Conservation (phyloP, 2,113 vertebrate species). For the Cyprinodon tularosa region DNA sequence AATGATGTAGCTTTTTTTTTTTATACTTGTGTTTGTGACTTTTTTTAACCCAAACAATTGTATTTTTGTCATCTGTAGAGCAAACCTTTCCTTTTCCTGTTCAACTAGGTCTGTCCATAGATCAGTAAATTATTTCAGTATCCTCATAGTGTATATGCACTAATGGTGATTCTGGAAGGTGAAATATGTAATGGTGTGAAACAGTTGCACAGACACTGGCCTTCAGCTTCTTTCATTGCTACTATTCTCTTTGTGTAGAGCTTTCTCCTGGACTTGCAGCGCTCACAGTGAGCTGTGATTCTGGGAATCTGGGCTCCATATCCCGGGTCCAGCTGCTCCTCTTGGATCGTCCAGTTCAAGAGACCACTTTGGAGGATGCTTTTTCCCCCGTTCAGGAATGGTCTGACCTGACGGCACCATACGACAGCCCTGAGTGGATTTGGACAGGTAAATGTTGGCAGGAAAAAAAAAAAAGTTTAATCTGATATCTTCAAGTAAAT, state of each 20-base stretch:
- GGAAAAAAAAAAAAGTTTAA: neutral
- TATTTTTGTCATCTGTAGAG: no score
- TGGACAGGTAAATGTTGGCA: neutral
- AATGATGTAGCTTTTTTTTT: no score
- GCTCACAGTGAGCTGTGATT: constrained; percentile 68
- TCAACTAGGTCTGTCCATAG: no score
- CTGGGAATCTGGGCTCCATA: constrained; percentile 65
- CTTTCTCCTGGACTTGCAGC: constrained; percentile 71
- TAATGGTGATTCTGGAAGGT: no score
- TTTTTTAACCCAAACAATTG: no score
- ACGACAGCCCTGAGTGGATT: neutral
- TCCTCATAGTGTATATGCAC: no score
- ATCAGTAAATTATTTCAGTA: no score
- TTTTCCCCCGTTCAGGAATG: constrained; percentile 10
- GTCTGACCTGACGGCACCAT: constrained; percentile 3
- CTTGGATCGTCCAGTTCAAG: constrained; percentile 50
- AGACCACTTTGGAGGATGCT: constrained; percentile 34
- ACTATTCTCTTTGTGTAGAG: constrained; percentile 48
- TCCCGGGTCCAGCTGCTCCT: constrained; percentile 75
- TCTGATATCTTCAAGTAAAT: neutral
- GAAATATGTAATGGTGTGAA: no score
- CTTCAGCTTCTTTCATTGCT: neutral
- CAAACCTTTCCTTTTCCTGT: no score
- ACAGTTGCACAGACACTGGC: no score
- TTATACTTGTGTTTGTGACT: no score